A percentile compares a stretch with the other conserved stretches of the same genome.
Evolutionary conservation across 1,140 invertebrate genomes (phyloP).

Genomic region (Cheumatopsyche charites): DNA sequence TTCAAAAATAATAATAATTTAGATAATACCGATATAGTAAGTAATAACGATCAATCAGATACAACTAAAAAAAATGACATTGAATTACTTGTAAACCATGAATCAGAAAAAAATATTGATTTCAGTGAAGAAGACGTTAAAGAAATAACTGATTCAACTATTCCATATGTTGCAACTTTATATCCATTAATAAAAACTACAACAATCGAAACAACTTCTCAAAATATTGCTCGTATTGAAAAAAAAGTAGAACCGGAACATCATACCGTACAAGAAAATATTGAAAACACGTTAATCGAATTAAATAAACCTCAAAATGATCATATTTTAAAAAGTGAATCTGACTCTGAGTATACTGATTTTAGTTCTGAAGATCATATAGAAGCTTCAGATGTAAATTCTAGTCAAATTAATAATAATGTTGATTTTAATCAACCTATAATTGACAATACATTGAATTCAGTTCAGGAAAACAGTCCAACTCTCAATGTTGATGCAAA

Average conservation of each 20-base stretch:
- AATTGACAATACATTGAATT: neutral
- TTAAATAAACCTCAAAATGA: neutral
- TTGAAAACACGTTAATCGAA: neutral
- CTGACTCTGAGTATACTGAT: conserved; percentile 18
- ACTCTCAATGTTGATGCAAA: too few relatives aligned
- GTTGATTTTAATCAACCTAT: neutral
- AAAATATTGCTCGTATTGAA: conserved; percentile 27
- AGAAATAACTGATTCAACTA: conserved; percentile 24
- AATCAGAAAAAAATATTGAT: conserved; percentile 14
- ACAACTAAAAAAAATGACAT: conserved; percentile 7
- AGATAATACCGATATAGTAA: conserved; percentile 11
- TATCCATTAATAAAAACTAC: conserved; percentile 26
- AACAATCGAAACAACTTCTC: conserved; percentile 12
- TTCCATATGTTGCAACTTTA: conserved; percentile 30
- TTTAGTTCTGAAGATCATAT: neutral
- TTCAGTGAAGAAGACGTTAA: conserved; percentile 19
- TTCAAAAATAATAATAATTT: conserved; percentile 22
- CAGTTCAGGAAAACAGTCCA: neutral
- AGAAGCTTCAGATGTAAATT: too few relatives aligned
- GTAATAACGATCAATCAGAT: conserved; percentile 14
- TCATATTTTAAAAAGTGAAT: conserved; percentile 14
- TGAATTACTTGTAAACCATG: conserved; percentile 21
- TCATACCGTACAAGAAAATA: neutral
- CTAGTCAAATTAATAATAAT: neutral
- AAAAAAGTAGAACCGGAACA: conserved; percentile 14